Base-by-base conservation (phyloP, 1,140 invertebrate genomes). In the Tenebrio molitor region DNA sequence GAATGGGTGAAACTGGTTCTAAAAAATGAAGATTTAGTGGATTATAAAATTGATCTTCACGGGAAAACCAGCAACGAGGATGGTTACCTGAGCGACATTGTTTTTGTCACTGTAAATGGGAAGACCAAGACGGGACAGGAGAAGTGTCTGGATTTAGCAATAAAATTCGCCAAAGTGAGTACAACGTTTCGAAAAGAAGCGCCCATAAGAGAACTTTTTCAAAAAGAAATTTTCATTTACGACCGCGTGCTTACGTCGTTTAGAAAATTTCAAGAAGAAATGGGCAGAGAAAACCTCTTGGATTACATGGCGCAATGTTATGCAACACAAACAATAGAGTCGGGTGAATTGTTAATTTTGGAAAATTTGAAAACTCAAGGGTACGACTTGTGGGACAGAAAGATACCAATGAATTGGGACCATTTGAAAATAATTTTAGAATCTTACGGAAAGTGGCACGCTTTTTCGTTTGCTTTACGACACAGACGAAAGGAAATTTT, bases 401-500 rank as follows among this genome's bases (percentile, higher is more conserved):
- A 83, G 5, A 71, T 77, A 6, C 76, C 84, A 2, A 69, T 89
- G 1, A 79, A 83, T 5, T 69, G 81, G 6, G 80, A 84, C 0
- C 84, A 87, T 71, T 77, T 85, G 5, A 79, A 73, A 12, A 39
- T 85, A 1, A 80, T 86, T 1, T 80, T 89, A 19, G 77, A 83
- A 53, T 83, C 80, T 12, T 83, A 88, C 72, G 88, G 83, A 3
- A 84, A 82, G 58, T 83, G 86, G 6, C 88, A 89, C 78, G 87
- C 87, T 0, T 50, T 86, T 0, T 86, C 85, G 0, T 83, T 85
- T 69, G 85, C 84, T 0, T 76, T 87, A 15, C 86, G 84, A 69
- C 74, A 83, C 34, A 79, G 82, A 63, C 74, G 84, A 42, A 75
- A 76, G 2, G 77, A 81, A 12, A 29, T 14, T 33, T 58, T 58